These are phyloP conservation scores for Drusus annulatus DNA, from an alignment of 1,140 invertebrate species.

Conservation along the genomic window DNA sequence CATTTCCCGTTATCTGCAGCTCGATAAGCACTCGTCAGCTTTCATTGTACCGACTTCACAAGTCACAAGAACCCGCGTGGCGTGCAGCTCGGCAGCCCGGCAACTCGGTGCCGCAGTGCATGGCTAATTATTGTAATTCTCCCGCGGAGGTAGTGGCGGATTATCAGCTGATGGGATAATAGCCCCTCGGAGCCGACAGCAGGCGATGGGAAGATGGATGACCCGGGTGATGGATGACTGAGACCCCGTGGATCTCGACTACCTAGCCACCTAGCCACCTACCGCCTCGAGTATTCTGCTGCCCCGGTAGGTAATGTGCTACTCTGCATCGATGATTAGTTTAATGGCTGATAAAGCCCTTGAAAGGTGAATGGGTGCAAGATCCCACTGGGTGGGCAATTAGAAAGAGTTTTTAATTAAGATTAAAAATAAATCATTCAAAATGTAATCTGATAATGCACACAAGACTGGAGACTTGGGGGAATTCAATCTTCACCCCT, in stretches of 20 bases:
- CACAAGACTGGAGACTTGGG: too few species aligned
- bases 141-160: conserved; percentile 24
- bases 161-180: conserved; percentile 53
- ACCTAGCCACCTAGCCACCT: conserved; percentile 38
- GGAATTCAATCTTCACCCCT: too few species aligned
- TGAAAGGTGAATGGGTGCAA: neutral
- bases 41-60: too few species aligned
- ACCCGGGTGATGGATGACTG: conserved; percentile 52
- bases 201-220: conserved; percentile 57
- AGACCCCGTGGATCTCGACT: neutral
- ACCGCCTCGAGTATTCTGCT: neutral
- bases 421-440: too few species aligned
- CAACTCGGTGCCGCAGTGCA: conserved; percentile 6
- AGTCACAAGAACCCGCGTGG: neutral
- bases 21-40: too few species aligned
- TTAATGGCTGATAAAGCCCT: too few species aligned
- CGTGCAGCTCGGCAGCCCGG: neutral
- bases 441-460: too few species aligned
- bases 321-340: too few species aligned
- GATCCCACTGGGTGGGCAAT: too few species aligned
- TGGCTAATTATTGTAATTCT: conserved; percentile 56
- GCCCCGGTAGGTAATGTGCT: neutral
- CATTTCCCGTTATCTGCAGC: too few species aligned
- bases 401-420: too few species aligned
- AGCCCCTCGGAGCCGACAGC: conserved; percentile 52